Evolutionary conservation across 1,140 invertebrate species (phyloP).

Genomic region (Gryon sp.): DNA sequence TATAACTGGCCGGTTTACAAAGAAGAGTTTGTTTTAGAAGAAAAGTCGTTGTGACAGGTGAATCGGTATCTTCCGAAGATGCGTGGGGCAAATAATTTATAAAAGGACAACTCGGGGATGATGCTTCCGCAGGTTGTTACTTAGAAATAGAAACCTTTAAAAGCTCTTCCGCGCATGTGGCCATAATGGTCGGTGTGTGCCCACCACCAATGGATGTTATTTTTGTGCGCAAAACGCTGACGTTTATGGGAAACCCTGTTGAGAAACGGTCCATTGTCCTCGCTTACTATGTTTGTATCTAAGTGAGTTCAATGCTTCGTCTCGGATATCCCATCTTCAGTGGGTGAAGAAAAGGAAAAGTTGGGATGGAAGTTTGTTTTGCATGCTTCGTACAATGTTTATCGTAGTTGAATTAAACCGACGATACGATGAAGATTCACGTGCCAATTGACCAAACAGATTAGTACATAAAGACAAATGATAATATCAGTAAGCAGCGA

Average conservation of each 20-base stretch:
- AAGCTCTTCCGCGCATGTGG: slow-evolving; percentile 58
- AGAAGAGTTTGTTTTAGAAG: slow-evolving; percentile 61
- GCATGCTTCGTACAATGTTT: slow-evolving; percentile 33
- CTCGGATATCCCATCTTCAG: slow-evolving; percentile 41
- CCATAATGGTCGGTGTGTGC: slow-evolving; percentile 52
- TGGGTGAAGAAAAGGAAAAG: slow-evolving; percentile 61
- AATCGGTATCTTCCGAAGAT: slow-evolving; percentile 62
- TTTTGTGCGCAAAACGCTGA: slow-evolving; percentile 51
- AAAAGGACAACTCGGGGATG: slow-evolving; percentile 61
- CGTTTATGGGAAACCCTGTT: slow-evolving; percentile 62
- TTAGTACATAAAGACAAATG: slow-evolving; percentile 62
- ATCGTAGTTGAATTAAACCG: slow-evolving; percentile 45
- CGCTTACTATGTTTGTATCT: slow-evolving; percentile 56
- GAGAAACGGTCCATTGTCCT: slow-evolving; percentile 65
- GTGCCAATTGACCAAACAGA: slow-evolving; percentile 54
- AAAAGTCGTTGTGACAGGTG: slow-evolving; percentile 60
- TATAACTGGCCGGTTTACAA: slow-evolving; percentile 51
- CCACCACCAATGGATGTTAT: slow-evolving; percentile 59
- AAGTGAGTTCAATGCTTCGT: slow-evolving; percentile 61
- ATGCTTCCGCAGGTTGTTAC: slow-evolving; percentile 63
- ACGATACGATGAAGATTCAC: slow-evolving; percentile 55
- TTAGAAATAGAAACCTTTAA: slow-evolving; percentile 63
- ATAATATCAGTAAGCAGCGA: slow-evolving; percentile 39
- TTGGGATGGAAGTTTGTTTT: slow-evolving; percentile 50
- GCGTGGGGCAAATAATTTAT: slow-evolving; percentile 60